Base-by-base conservation (phyloP, 2,888 invertebrate genomes). In the Xestia c-nigrum region DNA sequence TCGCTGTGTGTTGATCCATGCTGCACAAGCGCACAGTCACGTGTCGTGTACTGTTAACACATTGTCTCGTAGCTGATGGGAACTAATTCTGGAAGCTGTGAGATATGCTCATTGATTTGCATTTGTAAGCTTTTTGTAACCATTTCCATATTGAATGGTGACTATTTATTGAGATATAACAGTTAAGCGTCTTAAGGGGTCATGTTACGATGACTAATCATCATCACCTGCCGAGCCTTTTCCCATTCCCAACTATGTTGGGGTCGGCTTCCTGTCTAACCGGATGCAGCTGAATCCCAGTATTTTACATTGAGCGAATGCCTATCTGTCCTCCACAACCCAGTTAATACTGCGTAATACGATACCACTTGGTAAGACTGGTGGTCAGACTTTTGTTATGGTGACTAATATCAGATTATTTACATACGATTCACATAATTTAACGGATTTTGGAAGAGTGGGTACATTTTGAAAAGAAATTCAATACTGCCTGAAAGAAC, bases 11-110 rank as follows among this genome's bases (percentile, higher is more conserved):
- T 31, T 76, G 46, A 55, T 82, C 83, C 83, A 68, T 46, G 66
- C 40, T 55, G 71, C 64, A 7, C 64, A n/a, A n/a, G 43, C 43
- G 64, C 38, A 57, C 69, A 50, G 24, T 40, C 57, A 64, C 66
- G 78, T 63, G 83, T 61, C 57, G 38, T 16, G 43, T 86, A 84
- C 86, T 74, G 83, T 84, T 83, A 77, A 14, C 63, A 65, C 72
- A 83, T 86, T 86, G 82, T 81, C 66, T 69, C 59, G 47, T 52
- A 52, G 59, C 46, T 71, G 3, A 31, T 31, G 64, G 74, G 66
- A 70, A 74, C 63, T n/a, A 40, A 61, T 72, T 68, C 64, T 78
- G 65, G 63, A 47, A 83, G 65, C 66, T 70, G 86, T 72, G 84
- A 66, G 52, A 72, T 78, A 83, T 86, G 84, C 21, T 72, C n/a